Evolutionary conservation across 2,888 invertebrate genomes (phyloP), one percentile per base, ranked within the genome.

Genomic region (Drosophila suboccidentalis): DNA sequence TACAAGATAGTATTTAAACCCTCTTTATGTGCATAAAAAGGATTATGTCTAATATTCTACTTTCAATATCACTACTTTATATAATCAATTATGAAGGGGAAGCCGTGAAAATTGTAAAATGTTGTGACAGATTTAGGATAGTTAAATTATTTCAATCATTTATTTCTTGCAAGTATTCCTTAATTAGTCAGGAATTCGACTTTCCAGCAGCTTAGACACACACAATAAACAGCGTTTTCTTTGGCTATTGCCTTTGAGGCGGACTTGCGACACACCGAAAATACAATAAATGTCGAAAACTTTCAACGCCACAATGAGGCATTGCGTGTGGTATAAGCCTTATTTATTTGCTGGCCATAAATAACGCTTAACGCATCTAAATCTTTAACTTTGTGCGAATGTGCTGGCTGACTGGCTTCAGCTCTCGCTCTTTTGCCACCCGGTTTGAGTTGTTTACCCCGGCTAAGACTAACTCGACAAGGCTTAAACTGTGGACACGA

Each of bases 321-420:
- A 87, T 87, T 87, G 87, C 86, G 87, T 87, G 85, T 87, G 86
- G 87, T 87, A 83, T 87, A 87, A 87, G 86, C 86, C 75, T 87
- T 87, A 87, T 87, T 87, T 87, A 87, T 87, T 87, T 87, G 86
- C 75, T 38, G 85, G 87, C 86, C 86, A 87, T 87, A 87, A 87
- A 87, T 87, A 86, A 87, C 87, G 86, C 86, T 87, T 87, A 87
- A 87, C 86, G 87, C 86, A 87, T 87, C 86, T 87, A 87, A 87
- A 87, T 87, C 86, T 87, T 87, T 73, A 87, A 87, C 86, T 87
- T 86, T 82, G 82, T 78, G 75, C 70, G 79, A 80, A 80, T 84
- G 78, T 78, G 82, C 68, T 77, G 70, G 71, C 71, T 77, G 80
- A 38, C 72, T 70, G 73, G 50, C 61, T 72, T 44, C 55, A 15